Evolutionary conservation across 1,140 invertebrate species (phyloP).

Genomic region (Platorchestia sp.): DNA sequence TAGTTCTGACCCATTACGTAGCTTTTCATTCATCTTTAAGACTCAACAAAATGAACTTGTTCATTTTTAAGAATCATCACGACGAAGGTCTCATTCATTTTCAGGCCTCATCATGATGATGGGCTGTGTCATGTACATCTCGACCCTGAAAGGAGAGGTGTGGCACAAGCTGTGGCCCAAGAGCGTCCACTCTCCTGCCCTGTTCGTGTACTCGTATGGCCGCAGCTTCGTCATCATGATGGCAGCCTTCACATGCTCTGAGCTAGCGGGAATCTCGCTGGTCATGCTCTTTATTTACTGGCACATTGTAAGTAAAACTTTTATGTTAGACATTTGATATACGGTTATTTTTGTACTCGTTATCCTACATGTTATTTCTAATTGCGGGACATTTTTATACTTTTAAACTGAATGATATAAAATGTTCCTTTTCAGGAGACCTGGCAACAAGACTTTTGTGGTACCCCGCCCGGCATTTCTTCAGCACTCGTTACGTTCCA

Average conservation of each 20-base stretch:
- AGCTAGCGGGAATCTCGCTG: slow-evolving; percentile 46
- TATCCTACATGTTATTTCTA: no score
- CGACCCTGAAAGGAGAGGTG: slow-evolving; percentile 32
- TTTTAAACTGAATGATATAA: background rate
- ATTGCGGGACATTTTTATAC: no score
- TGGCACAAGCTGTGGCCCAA: slow-evolving; percentile 25
- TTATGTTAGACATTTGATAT: background rate
- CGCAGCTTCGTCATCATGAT: slow-evolving; percentile 29
- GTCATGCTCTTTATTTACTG: slow-evolving; percentile 37
- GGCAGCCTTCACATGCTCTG: slow-evolving; percentile 1
- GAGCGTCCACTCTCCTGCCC: slow-evolving; percentile 8
- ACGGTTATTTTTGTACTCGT: background rate
- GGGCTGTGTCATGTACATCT: slow-evolving; percentile 44
- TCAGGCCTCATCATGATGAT: slow-evolving; percentile 43
- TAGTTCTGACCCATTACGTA: background rate
- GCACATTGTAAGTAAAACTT: slow-evolving; percentile 13
- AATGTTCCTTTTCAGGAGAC: background rate
- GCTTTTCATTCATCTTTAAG: background rate
- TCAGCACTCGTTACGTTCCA: background rate
- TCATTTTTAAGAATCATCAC: background rate
- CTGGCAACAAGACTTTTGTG: background rate
- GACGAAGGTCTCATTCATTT: background rate
- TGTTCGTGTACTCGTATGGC: slow-evolving; percentile 41
- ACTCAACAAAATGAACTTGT: no score
- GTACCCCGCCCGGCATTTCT: background rate